A percentile compares a stretch with the other conserved stretches of the same genome.
Conservation (phyloP, 2,888 invertebrate genomes). For the Torymus texanus region DNA sequence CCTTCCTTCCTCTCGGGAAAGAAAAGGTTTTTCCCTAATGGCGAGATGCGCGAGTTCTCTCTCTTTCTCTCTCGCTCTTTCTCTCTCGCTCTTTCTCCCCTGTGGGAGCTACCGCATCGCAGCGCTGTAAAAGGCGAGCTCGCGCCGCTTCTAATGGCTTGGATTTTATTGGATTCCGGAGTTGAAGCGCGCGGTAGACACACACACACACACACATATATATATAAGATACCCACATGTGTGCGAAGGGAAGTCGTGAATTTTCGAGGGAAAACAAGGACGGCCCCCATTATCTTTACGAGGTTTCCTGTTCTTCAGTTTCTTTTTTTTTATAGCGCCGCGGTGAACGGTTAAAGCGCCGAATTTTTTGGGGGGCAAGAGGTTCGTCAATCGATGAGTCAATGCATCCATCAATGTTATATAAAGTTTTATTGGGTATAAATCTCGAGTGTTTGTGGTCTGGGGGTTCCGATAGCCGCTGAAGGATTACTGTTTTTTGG, state of each 20-base stretch:
- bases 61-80: too few relatives aligned
- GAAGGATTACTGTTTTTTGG: too few relatives aligned
- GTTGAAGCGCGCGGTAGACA: background rate
- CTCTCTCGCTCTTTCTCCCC: conserved; percentile 2
- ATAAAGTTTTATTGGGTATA: conserved; percentile 31
- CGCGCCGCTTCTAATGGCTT: conserved; percentile 29
- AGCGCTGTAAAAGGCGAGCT: conserved; percentile 23
- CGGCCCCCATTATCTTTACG: conserved; percentile 45
- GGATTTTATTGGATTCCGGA: conserved; percentile 44
- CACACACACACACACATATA: background rate
- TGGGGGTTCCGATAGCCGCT: too few relatives aligned
- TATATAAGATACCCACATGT: too few relatives aligned
- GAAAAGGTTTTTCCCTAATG: conserved; percentile 32
- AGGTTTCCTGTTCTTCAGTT: conserved; percentile 14
- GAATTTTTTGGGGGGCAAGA: background rate
- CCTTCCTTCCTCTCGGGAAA: conserved; percentile 2
- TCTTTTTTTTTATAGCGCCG: too few relatives aligned
- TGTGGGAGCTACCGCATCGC: conserved; percentile 16
- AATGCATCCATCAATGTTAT: background rate
- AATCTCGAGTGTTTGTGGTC: background rate
- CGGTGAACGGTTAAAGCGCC: background rate
- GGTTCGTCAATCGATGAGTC: background rate
- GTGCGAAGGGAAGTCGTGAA: conserved; percentile 26
- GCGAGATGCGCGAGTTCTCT: background rate
- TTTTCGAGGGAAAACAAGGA: conserved; percentile 34